phyloP scores from a whole-genome alignment of 2,113 vertebrate species.

The Burhinus oedicnemus region DNA sequence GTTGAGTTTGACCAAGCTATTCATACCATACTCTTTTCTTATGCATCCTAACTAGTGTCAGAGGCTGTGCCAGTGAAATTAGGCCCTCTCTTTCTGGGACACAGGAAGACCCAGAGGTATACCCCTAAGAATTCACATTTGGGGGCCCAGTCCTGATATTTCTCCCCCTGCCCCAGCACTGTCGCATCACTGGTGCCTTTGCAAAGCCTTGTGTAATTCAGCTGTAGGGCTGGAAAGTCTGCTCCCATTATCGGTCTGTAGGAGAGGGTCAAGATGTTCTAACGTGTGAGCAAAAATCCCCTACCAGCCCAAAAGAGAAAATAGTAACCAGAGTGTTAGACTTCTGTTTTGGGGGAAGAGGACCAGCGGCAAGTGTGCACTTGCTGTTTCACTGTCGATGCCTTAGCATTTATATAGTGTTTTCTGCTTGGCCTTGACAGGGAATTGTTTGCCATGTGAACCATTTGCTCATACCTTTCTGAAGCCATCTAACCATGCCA shows the following conservation, averaged over 20 bases:
- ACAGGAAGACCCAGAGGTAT: neutral
- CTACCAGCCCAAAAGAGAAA: neutral
- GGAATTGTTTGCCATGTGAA: neutral
- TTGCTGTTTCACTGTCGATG: neutral
- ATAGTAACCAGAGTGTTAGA: neutral
- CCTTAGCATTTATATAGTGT: neutral
- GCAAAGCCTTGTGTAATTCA: neutral
- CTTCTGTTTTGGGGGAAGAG: neutral
- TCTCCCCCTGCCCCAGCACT: neutral
- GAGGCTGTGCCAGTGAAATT: neutral
- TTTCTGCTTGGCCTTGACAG: neutral
- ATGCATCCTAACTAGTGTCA: neutral
- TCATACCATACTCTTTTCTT: neutral
- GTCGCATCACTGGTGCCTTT: neutral
- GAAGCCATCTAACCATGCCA: neutral
- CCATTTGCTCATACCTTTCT: neutral
- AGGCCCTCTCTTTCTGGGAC: neutral
- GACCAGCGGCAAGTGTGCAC: neutral
- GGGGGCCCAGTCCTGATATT: neutral
- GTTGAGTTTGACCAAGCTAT: neutral
- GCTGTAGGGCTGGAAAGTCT: neutral
- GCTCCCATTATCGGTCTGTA: accelerated
- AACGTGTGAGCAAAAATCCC: neutral
- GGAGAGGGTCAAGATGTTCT: neutral
- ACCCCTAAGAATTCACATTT: neutral